Evolutionary conservation across 2,888 invertebrate species (phyloP), one percentile per base, ranked within the genome.

Genomic region (Bombyx huttoni): DNA sequence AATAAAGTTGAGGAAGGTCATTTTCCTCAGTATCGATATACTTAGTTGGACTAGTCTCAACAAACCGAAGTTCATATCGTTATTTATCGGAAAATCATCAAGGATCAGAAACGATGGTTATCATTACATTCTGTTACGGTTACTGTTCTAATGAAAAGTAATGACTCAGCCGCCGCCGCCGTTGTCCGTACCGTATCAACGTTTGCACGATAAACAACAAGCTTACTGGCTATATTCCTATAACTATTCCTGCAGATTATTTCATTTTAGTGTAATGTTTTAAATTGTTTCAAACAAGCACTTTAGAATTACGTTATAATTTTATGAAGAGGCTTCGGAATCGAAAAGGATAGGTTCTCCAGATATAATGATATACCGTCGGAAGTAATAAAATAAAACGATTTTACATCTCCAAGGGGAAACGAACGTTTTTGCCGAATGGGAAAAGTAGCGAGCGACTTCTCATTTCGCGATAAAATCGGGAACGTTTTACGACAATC

Each of bases 341-440:
- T 67, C 65, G 68, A 68, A 68, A 67, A 74, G 70, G 73, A 76
- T 72, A 71, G 72, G 70, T 69, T 73, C 70, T 73, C 68, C 69
- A 74, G 76, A 79, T 83, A 80, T 81, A 81, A 78, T 79, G 80
- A 82, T 86, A 84, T 85, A 86, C 80, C 77, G 78, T 74, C 74
- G 85, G 85, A 85, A 84, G 84, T 84, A 85, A 87, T 87, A 88
- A 86, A 88, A 88, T 87, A 85, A 88, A 88, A 87, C 86, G 85
- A 86, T 87, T 88, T 87, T 85, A 87, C 87, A 86, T 87, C 85
- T 84, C 78, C 75, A 75, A 79, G 83, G 83, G 84, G 82, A 81
- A 80, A 77, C 75, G 81, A 81, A 78, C 82, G 82, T 85, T 86
- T 87, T 85, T 85, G 81, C 78, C 77, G 80, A 87, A 87, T 83